Percentiles rank a stretch among this genome's conserved stretches.
Conservation (phyloP, 2,888 invertebrate species). For the Eupithecia subfuscata region DNA sequence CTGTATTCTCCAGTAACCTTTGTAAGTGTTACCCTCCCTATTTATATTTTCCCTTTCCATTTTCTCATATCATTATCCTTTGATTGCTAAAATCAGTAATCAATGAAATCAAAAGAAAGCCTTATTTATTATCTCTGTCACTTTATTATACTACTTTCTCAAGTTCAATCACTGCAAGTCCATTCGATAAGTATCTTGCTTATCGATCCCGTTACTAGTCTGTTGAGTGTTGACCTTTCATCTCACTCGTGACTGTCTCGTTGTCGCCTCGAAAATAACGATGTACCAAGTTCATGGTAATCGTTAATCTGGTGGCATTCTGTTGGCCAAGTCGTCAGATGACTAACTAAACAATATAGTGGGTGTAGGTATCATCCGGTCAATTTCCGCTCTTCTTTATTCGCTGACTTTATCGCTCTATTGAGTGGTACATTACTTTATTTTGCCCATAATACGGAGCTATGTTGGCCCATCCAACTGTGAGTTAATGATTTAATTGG, state of each 20-base stretch:
- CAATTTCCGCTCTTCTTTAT: constrained; percentile 4
- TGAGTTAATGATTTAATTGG: neutral
- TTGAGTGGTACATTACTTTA: neutral
- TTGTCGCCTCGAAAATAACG: constrained; percentile 52
- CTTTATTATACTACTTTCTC: neutral
- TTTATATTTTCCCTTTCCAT: neutral
- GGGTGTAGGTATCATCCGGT: neutral
- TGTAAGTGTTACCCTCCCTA: neutral
- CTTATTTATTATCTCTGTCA: neutral
- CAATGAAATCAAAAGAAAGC: neutral
- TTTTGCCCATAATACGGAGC: neutral
- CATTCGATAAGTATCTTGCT: constrained; percentile 38
- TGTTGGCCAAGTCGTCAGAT: constrained; percentile 20
- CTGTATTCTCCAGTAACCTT: neutral
- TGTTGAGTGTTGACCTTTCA: constrained; percentile 61
- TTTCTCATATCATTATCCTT: neutral
- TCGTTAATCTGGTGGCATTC: constrained; percentile 40
- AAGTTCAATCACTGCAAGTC: constrained; percentile 11
- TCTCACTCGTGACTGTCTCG: constrained; percentile 58
- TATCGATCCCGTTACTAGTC: constrained; percentile 56
- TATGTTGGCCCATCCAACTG: neutral
- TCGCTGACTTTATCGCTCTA: neutral
- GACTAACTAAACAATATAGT: constrained; percentile 7
- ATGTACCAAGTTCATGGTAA: constrained; percentile 55
- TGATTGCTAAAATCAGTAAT: neutral